Conservation (phyloP, 1,140 invertebrate species). For the Tetragonula clypearis region DNA sequence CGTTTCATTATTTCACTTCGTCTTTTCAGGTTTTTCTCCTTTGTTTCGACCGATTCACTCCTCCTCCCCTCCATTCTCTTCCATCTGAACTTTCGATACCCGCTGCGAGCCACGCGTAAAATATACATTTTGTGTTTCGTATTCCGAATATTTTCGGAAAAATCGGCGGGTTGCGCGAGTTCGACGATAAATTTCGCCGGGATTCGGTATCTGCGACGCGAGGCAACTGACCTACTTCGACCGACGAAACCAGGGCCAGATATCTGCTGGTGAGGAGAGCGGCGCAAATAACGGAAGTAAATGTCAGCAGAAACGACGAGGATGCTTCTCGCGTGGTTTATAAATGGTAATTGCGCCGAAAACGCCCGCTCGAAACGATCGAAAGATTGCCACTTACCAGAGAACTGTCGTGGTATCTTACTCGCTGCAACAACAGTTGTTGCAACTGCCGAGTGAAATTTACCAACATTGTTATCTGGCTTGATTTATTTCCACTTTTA, state of each 20-base stretch:
- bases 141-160: slow-evolving; percentile 40
- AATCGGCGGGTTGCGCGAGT: slow-evolving; percentile 46
- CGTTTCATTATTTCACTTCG: background rate
- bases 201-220: slow-evolving; percentile 10
- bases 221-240: background rate
- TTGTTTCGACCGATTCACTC: background rate
- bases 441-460: background rate
- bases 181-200: slow-evolving; percentile 52
- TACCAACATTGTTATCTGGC: background rate
- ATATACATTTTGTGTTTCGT: slow-evolving; percentile 4
- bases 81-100: background rate
- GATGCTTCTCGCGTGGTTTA: background rate
- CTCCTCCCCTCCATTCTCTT: background rate
- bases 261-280: slow-evolving; percentile 16
- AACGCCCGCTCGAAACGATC: slow-evolving; percentile 36
- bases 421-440: background rate
- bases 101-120: slow-evolving; percentile 8
- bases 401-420: background rate
- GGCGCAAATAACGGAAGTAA: slow-evolving; percentile 59
- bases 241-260: slow-evolving; percentile 10
- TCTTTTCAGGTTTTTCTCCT: background rate
- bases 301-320: slow-evolving; percentile 31
- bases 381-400: background rate
- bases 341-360: slow-evolving; percentile 41
- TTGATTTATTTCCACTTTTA: background rate